Percentiles rank a stretch among this genome's conserved stretches.
Evolutionary conservation across 2,797 vertebrate genomes (phyloP).

Genomic region (Spondyliosoma cantharus): DNA sequence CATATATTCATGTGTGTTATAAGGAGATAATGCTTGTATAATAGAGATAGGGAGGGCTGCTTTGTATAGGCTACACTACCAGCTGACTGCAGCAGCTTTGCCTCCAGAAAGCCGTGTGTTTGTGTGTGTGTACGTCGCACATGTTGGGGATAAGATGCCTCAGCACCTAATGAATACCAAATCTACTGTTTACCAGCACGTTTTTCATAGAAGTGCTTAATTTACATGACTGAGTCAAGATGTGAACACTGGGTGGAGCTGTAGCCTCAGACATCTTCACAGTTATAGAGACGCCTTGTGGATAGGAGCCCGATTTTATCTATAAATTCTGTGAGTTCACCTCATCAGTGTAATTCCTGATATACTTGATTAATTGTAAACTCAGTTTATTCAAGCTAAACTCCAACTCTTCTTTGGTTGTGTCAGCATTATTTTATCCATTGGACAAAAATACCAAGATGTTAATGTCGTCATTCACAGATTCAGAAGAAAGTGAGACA

Average conservation of each 20-base stretch:
- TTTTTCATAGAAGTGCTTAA: neutral
- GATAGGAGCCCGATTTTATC: neutral
- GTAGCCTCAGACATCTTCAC: neutral
- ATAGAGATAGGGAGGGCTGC: constrained; percentile 28
- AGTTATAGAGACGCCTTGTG: neutral
- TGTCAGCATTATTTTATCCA: constrained; percentile 27
- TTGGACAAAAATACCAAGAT: constrained; percentile 21
- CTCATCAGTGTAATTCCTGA: neutral
- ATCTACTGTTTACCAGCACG: neutral
- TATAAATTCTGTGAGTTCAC: neutral
- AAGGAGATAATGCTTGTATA: constrained; percentile 35
- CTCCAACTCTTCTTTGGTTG: neutral
- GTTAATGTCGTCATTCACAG: constrained; percentile 29
- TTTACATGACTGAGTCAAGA: neutral
- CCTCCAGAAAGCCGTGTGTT: neutral
- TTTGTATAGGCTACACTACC: constrained; percentile 19
- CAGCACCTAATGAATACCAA: constrained; percentile 9
- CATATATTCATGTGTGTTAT: constrained; percentile 28
- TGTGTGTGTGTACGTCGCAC: neutral
- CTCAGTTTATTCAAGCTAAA: neutral
- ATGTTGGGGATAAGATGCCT: constrained; percentile 18
- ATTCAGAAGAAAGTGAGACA: constrained; percentile 22
- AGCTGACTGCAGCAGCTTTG: constrained; percentile 45
- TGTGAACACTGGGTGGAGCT: constrained; percentile 58
- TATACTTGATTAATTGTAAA: neutral